phyloP scores from a whole-genome alignment of 2,888 invertebrate genomes.

The Schizotus pectinicornis region DNA sequence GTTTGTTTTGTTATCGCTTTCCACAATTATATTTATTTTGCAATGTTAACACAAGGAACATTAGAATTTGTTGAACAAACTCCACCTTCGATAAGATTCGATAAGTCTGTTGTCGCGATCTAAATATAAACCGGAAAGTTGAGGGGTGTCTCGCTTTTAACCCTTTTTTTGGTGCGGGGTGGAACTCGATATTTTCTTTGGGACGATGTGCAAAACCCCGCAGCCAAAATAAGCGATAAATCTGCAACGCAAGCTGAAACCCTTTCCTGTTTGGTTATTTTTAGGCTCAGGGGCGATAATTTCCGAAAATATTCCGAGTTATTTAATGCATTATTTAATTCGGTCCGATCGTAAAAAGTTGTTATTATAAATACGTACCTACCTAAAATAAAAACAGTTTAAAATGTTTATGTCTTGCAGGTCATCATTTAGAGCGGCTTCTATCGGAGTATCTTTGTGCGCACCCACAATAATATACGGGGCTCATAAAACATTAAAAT shows the following conservation, averaged over 20 bases:
- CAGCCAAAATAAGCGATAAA: constrained; percentile 37
- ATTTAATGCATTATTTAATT: constrained; percentile 21
- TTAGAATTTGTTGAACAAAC: too few relatives aligned
- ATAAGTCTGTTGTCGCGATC: too few relatives aligned
- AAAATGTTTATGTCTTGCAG: constrained; percentile 24
- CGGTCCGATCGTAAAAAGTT: constrained; percentile 9
- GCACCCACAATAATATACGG: constrained; percentile 22
- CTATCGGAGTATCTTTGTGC: constrained; percentile 21
- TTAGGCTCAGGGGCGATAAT: constrained; percentile 5
- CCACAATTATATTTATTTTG: too few relatives aligned
- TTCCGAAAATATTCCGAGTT: background rate
- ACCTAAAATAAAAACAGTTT: constrained; percentile 23
- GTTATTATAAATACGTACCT: constrained; percentile 12
- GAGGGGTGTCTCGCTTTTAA: too few relatives aligned
- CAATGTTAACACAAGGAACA: too few relatives aligned
- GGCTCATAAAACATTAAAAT: constrained; percentile 41
- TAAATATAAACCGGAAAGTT: too few relatives aligned
- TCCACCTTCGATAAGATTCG: too few relatives aligned
- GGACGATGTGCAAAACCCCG: constrained; percentile 23
- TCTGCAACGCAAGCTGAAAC: constrained; percentile 42
- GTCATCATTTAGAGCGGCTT: constrained; percentile 19
- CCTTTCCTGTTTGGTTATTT: constrained; percentile 34
- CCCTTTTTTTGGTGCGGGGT: background rate
- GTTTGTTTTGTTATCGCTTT: too few relatives aligned
- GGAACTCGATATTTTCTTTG: background rate